Base-by-base conservation (phyloP, 64 coral and sea anemone species). In the Stylophora pistillata region DNA sequence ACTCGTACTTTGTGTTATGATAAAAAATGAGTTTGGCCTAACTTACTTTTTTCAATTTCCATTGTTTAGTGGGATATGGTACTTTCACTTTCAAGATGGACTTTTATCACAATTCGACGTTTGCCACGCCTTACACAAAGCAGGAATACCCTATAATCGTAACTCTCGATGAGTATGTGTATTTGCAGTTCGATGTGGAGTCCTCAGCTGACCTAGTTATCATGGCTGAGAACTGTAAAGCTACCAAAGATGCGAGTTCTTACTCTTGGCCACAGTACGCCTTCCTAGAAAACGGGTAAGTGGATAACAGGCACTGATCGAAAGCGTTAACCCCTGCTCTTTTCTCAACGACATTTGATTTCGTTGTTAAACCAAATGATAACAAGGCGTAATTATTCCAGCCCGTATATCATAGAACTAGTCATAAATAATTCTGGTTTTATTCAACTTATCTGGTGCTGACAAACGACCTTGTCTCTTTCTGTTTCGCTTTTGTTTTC, bases 191-290 rank as follows among this genome's bases (percentile, higher is more conserved):
- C 66, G 26, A 23, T 23, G 66, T 71, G 66, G 66, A 23, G 66
- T 28, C 66, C 13, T 27, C 23, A 27, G 66, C 66, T 71, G 66
- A 71, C 66, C 66, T 71, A 10, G 66, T 47, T 7, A 47, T 47
- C 7, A 47, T 47, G 37, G 80, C 80, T 69, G 80, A 54, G 23
- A 84, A 84, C 60, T 68, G 60, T 27, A 68, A 41, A 21, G 62
- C 80, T 33, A 84, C 80, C 13, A 84, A 84, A 53, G 11, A n/a
- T 25, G 61, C 12, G 69, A 23, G 29, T 68, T 69, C 53, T 54
- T 55, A 84, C 13, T 84, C 80, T 21, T 84, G 33, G 80, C 80
- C 80, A 15, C 37, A 84, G 11, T 84, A 84, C 62, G 53, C 10
- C 30, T 15, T 84, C 23, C 66, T 84, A 23, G 64, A 68, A 23